Percentiles rank a stretch among this genome's conserved stretches.
Evolutionary conservation across 2,888 invertebrate species (phyloP).

Genomic region (Euclidia mi): DNA sequence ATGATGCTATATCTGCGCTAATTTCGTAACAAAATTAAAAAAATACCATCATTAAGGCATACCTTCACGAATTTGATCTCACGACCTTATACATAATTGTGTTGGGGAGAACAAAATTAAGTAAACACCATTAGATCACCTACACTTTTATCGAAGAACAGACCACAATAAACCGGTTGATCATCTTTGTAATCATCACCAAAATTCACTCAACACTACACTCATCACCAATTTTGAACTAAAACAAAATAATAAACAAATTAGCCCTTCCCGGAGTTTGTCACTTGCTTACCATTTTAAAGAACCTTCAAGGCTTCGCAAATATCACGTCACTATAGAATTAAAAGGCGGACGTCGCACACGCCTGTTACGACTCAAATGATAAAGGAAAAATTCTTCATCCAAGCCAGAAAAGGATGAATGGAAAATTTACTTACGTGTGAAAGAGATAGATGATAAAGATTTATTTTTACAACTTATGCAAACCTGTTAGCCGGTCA

Average conservation of each 20-base stretch:
- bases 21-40: too few species aligned
- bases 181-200: not conserved
- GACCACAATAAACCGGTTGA: not conserved
- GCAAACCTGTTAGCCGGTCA: slow-evolving; percentile 42
- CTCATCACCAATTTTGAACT: not conserved
- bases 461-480: slow-evolving; percentile 22
- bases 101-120: too few species aligned
- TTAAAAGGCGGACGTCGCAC: slow-evolving; percentile 21
- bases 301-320: not conserved
- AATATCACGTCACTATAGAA: not conserved
- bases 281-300: slow-evolving; percentile 22
- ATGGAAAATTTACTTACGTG: slow-evolving; percentile 27
- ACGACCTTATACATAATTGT: too few species aligned
- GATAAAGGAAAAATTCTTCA: slow-evolving; percentile 31
- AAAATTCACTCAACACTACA: not conserved
- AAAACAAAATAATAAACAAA: not conserved
- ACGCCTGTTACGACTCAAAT: slow-evolving; percentile 37
- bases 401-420: slow-evolving; percentile 28
- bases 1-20: too few species aligned
- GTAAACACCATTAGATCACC: too few species aligned
- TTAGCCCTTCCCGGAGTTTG: not conserved
- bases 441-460: slow-evolving; percentile 30
- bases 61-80: too few species aligned
- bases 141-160: too few species aligned
- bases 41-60: too few species aligned